Percentiles rank a stretch among this genome's conserved stretches.
These are phyloP conservation scores for Brachyalestes nurse DNA, from an alignment of 2,797 vertebrate genomes.

Conservation along the genomic window DNA sequence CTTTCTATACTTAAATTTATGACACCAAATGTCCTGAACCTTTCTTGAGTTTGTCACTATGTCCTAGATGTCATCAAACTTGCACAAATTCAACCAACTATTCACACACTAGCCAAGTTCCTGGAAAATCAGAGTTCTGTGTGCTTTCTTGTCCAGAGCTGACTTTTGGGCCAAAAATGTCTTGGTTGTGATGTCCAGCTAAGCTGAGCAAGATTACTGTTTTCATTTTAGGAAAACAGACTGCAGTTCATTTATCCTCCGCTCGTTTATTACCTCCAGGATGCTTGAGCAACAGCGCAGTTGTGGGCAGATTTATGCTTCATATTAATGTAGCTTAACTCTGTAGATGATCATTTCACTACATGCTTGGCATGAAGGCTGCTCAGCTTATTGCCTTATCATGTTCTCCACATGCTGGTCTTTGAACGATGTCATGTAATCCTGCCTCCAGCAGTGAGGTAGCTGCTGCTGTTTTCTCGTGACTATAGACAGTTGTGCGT, in stretches of 20 bases:
- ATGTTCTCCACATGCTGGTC: neutral
- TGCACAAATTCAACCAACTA: conserved; percentile 26
- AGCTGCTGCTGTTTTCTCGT: neutral
- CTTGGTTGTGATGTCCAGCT: conserved; percentile 25
- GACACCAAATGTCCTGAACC: neutral
- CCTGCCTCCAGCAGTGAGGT: neutral
- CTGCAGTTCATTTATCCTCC: conserved; percentile 32
- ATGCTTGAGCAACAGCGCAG: conserved; percentile 36
- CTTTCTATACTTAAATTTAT: neutral
- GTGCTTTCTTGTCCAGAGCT: conserved; percentile 34
- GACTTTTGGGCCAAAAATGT: conserved; percentile 24
- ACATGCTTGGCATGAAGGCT: neutral
- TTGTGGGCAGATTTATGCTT: conserved; percentile 25
- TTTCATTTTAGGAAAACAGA: conserved; percentile 43
- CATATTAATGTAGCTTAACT: conserved; percentile 14
- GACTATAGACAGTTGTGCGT: neutral
- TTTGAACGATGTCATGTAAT: neutral
- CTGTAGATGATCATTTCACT: neutral
- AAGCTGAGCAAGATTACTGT: conserved; percentile 39
- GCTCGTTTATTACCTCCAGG: conserved; percentile 29
- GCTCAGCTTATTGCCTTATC: conserved; percentile 8
- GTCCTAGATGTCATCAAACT: conserved; percentile 19
- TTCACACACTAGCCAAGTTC: conserved; percentile 25
- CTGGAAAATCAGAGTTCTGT: conserved; percentile 33
- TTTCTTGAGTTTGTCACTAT: conserved; percentile 1